Evolutionary conservation across 2,113 vertebrate genomes (phyloP), one percentile per base, ranked within the genome.

Genomic region (Cheilinus undulatus): DNA sequence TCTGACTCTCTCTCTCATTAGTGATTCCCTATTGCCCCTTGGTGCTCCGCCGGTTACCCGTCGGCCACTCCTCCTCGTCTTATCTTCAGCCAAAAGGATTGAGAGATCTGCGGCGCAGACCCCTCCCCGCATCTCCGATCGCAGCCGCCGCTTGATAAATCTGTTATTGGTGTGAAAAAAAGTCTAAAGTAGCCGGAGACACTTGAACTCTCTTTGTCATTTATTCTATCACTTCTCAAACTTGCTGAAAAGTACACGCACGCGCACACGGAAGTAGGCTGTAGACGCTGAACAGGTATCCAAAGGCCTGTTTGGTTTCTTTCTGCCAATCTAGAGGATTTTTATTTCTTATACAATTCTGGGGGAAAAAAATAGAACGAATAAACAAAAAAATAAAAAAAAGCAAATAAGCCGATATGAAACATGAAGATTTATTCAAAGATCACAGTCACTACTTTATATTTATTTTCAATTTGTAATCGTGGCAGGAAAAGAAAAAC

Each of bases 1-100:
- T 72, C 27, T 62, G 48, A 69, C 27, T 48, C 60, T 62, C 46
- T 80, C 86, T 86, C 88, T 94, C 92, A 92, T 93, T 94, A 93
- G 90, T 91, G 89, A 92, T 91, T 92, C 92, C 84, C 90, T 89
- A 61, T 91, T 91, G 90, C 91, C 89, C 91, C 91, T 92, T 75
- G 78, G 89, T 89, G 91, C 90, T 86, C 87, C 84, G 82, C 88
- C 86, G 80, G 91, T 89, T 91, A 85, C 88, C 92, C 90, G 89
- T 83, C 91, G 90, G 94, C 90, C 94, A 92, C 94, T 95, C 93
- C 94, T 95, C 93, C 94, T 91, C 89, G 73, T 93, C 94, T 95
- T 95, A 94, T 95, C 94, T 94, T 87, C 89, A 91, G 91, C 93
- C 91, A 91, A 90, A 92, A 91, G 91, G 87, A 93, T 74, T 86